These are phyloP conservation scores for Rugalucina vietnamica DNA, from an alignment of 2,888 invertebrate genomes.

Conservation along the genomic window DNA sequence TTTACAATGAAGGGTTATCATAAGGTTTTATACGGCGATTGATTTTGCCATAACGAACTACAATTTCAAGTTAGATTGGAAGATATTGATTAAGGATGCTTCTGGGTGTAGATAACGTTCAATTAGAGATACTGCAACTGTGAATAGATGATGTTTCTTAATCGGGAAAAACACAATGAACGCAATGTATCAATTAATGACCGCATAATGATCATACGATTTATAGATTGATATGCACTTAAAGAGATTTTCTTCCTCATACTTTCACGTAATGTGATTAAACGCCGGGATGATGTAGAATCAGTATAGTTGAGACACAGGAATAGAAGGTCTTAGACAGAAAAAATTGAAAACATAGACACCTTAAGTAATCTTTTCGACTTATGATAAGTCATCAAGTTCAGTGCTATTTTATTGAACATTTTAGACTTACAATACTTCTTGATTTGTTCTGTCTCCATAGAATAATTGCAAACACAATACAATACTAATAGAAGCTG, in stretches of 20 bases:
- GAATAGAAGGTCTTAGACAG: too few relatives aligned
- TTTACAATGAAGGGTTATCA: slow-evolving; percentile 65
- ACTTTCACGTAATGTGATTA: slow-evolving; percentile 11
- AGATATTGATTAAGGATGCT: slow-evolving; percentile 22
- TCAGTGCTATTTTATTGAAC: too few relatives aligned
- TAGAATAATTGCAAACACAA: too few relatives aligned
- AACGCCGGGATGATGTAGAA: too few relatives aligned
- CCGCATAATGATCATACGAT: slow-evolving; percentile 9
- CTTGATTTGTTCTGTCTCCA: too few relatives aligned
- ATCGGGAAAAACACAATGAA: slow-evolving; percentile 18
- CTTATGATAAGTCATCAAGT: too few relatives aligned
- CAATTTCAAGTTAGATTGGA: slow-evolving; percentile 37
- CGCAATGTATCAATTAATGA: slow-evolving; percentile 22
- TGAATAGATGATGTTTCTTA: slow-evolving; percentile 23
- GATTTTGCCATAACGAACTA: slow-evolving; percentile 59
- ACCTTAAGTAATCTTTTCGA: too few relatives aligned
- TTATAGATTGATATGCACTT: slow-evolving; percentile 14
- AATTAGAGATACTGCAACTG: slow-evolving; percentile 24
- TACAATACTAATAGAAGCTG: too few relatives aligned
- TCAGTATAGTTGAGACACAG: too few relatives aligned
- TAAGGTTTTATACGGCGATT: slow-evolving; percentile 66
- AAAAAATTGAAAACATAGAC: too few relatives aligned
- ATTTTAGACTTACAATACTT: too few relatives aligned
- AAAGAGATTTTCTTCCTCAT: not conserved
- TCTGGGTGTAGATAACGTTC: slow-evolving; percentile 29